A percentile compares a stretch with the other conserved stretches of the same genome.
Evolutionary conservation across 2,797 vertebrate species (phyloP).

Genomic region (Glossophaga mutica): DNA sequence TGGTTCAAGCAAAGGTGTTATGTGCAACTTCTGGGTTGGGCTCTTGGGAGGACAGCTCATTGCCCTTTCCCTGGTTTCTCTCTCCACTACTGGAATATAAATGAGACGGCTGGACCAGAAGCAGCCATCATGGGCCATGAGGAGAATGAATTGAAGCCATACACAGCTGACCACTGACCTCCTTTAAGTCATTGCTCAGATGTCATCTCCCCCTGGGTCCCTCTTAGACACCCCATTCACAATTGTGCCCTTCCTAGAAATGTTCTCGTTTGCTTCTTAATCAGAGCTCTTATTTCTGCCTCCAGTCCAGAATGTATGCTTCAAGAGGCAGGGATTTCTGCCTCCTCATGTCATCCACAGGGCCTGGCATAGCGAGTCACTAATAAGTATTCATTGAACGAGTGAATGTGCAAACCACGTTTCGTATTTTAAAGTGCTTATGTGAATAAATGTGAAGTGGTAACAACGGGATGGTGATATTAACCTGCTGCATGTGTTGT

Average conservation of each 20-base stretch:
- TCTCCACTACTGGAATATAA: background rate
- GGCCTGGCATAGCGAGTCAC: background rate
- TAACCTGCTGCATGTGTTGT: too few relatives aligned
- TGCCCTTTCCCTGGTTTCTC: background rate
- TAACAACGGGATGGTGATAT: accelerated
- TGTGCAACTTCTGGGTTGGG: background rate
- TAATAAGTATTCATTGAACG: background rate
- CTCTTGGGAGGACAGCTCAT: background rate
- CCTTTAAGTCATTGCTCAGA: too few relatives aligned
- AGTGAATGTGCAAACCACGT: too few relatives aligned
- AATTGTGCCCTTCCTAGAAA: background rate
- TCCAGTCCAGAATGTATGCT: background rate
- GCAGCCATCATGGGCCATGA: accelerated
- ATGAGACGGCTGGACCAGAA: background rate
- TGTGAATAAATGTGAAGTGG: background rate
- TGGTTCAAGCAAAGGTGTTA: background rate
- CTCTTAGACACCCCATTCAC: background rate
- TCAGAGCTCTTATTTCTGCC: background rate
- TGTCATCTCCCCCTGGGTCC: background rate
- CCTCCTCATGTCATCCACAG: background rate
- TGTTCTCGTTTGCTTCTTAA: background rate
- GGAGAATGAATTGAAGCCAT: background rate
- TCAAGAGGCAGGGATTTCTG: background rate
- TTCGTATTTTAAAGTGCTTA: too few relatives aligned
- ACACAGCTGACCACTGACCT: background rate